These are phyloP conservation scores for Aspiorhynchus laticeps DNA, from an alignment of 2,113 vertebrate species.

Conservation along the genomic window DNA sequence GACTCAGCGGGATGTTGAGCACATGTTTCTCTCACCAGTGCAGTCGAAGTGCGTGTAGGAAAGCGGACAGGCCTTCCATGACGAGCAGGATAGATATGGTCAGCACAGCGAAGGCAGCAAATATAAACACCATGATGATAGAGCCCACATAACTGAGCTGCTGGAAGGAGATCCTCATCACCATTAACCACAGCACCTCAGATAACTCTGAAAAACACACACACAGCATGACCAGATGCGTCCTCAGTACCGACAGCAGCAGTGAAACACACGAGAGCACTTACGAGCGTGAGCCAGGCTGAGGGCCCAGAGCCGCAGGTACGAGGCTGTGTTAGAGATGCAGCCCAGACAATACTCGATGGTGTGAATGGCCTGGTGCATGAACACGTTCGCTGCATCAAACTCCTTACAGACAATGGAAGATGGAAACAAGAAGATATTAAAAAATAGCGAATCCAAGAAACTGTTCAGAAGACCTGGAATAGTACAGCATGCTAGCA, in stretches of 20 bases:
- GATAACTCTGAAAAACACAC: constrained; percentile 78
- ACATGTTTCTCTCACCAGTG: constrained; percentile 76
- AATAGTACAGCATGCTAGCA: not conserved
- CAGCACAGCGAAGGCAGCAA: constrained; percentile 78
- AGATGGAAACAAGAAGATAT: not conserved
- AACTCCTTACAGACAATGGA: constrained; percentile 68
- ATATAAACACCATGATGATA: constrained; percentile 75
- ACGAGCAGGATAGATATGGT: constrained; percentile 82
- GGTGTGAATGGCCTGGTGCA: constrained; percentile 81
- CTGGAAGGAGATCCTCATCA: constrained; percentile 72
- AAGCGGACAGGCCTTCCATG: constrained; percentile 88
- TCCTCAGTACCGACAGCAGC: not conserved
- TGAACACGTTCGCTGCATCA: constrained; percentile 74
- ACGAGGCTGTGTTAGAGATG: constrained; percentile 83
- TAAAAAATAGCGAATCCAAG: not conserved
- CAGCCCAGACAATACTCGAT: constrained; percentile 83
- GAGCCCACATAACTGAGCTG: constrained; percentile 70
- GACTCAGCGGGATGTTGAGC: no score
- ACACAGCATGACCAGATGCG: not conserved
- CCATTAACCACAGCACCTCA: constrained; percentile 88
- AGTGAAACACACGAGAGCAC: constrained; percentile 40
- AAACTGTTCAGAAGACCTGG: not conserved
- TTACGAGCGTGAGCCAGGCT: constrained; percentile 81
- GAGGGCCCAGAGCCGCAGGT: constrained; percentile 79
- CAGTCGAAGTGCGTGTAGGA: constrained; percentile 83